Evolutionary conservation across 2,113 vertebrate genomes (phyloP).

Genomic region (Colius striatus): DNA sequence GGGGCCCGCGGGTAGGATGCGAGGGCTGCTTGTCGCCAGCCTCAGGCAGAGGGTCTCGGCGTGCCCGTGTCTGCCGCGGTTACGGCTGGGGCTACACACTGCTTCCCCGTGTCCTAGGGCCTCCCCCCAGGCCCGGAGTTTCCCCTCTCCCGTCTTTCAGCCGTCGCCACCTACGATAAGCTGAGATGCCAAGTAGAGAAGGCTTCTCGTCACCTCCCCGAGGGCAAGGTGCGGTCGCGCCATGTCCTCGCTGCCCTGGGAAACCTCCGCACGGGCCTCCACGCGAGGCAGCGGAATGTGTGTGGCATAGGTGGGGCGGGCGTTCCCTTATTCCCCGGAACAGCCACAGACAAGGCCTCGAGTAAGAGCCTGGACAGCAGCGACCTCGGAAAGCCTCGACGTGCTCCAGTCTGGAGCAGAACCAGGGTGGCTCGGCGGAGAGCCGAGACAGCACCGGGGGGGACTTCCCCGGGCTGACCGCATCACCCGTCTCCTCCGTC

Average conservation of each 20-base stretch:
- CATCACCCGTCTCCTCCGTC: slow-evolving; percentile 38
- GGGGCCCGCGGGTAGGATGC: not conserved
- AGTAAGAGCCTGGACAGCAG: not conserved
- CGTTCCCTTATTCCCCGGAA: not conserved
- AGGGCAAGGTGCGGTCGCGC: not conserved
- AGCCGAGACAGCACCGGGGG: not conserved
- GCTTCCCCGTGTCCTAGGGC: not conserved
- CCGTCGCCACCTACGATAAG: not conserved
- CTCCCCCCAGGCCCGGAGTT: not conserved
- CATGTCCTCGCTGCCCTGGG: not conserved
- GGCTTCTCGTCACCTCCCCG: not conserved
- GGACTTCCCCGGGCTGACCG: slow-evolving; percentile 27
- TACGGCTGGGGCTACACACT: not conserved
- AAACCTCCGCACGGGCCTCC: not conserved
- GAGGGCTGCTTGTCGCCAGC: not conserved
- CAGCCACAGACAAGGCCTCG: not conserved
- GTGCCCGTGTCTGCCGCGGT: not conserved
- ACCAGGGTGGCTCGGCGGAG: not conserved
- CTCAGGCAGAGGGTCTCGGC: not conserved
- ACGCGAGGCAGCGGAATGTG: not conserved
- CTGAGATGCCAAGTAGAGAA: not conserved
- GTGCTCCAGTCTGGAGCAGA: not conserved
- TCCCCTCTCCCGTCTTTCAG: not conserved
- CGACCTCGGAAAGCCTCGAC: not conserved
- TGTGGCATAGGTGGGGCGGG: not conserved